Evolutionary conservation across 2,113 vertebrate species (phyloP).

Genomic region (Syrmaticus mikado): DNA sequence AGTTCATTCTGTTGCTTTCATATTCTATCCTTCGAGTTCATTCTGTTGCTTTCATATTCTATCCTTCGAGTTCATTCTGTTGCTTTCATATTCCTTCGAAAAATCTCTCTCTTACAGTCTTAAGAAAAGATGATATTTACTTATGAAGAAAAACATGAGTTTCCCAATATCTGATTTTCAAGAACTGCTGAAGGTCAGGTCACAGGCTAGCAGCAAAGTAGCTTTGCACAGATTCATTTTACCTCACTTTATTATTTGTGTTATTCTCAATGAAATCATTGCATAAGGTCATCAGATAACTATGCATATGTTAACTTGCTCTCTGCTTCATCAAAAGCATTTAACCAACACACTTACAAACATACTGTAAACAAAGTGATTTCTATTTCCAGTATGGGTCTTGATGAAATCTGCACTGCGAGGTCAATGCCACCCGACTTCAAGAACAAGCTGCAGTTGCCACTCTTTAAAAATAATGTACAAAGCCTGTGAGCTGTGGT

Average conservation of each 20-base stretch:
- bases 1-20: background rate
- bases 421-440: background rate
- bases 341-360: background rate
- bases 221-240: background rate
- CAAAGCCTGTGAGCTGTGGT: background rate
- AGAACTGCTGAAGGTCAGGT: background rate
- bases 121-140: background rate
- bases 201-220: background rate
- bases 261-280: background rate
- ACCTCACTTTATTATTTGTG: background rate
- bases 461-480: background rate
- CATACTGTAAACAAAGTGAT: background rate
- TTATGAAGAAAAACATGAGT: background rate
- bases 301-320: background rate
- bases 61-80: background rate
- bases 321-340: background rate
- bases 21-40: background rate
- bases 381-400: background rate
- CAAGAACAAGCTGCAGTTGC: background rate
- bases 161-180: background rate
- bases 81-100: background rate
- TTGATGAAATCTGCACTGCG: background rate
- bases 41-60: background rate
- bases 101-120: background rate
- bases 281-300: slow-evolving; percentile 5